Evolutionary conservation across 2,888 invertebrate genomes (phyloP), one percentile per base, ranked within the genome.

Genomic region (Sabellastarte sp.): DNA sequence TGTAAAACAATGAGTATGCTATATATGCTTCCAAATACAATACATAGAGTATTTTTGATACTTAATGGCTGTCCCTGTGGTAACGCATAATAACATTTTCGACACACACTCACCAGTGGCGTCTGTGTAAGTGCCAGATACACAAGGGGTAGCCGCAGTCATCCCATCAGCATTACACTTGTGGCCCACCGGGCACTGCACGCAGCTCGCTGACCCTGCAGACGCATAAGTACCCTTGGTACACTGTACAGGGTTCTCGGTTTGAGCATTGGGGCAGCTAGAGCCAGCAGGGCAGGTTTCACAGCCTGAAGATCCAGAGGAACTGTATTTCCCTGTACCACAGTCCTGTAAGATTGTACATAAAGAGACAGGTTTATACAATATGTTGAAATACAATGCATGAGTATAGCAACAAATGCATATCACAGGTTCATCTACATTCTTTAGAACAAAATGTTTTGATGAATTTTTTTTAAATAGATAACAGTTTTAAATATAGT

Each of bases 141-240:
- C 74, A 63, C 82, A 82, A 3, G 75, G 63, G 3, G 60, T 63
- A 1, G 63, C 65, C n/a, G 60, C 52, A 10, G 61, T 55, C 31
- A 60, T 63, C 2, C 59, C 63, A 1, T 75, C 76, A 33, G 74
- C 61, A 0, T 77, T 77, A 67, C 82, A 82, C 65, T 77, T 80
- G 69, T 76, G 76, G 1, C 81, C 81, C 3, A 75, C 71, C 24
- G 77, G 74, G 70, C 82, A 82, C 4, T 62, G 61, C n/a, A 71
- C 71, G 65, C 81, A 81, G 15, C 41, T 51, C 5, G 68, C 32
- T 28, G 75, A 69, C 0, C 75, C 77, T 2, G 57, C 64, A 30
- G 66, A 62, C 1, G 80, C 72, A 64, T 77, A 80, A 26, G 73
- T 67, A 1, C 81, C 81, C 3, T 73, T 63, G 0, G 64, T 60